Base-by-base conservation (phyloP, 2,888 invertebrate genomes). In the Mesorhabditis belari region DNA sequence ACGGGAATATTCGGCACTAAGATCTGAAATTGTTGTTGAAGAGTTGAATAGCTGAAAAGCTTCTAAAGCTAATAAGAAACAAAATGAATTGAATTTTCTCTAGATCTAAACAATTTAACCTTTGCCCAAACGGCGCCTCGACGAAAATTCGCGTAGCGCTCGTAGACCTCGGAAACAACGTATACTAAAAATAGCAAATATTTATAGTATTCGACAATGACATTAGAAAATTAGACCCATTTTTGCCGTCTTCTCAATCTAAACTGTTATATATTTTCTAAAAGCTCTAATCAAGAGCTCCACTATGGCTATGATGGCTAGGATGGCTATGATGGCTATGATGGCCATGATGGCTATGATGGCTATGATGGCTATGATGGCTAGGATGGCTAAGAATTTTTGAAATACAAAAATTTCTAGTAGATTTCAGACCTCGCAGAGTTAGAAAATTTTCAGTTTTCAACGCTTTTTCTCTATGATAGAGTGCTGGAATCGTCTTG, bases 71-170 rank as follows among this genome's bases (percentile, higher is more conserved):
- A n/a, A 21, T n/a, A n/a, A 5, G 5, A 5, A 25, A 6, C 17
- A 17, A 5, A 26, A 12, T 12, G 5, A 6, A 23, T 5, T 9
- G 24, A n/a, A 26, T 54, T 21, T 5, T 5, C 4, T 25, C 24
- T 4, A n/a, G n/a, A n/a, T n/a, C n/a, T n/a, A n/a, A n/a, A 29
- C 49, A 12, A 19, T 9, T n/a, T 26, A 4, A 56, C 60, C 59
- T 80, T 80, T 4, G 80, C 81, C 80, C 80, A 81, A 3, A 81
- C 81, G 17, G 80, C 76, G 21, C 81, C 81, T 6, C 80, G 59
- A 17, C 77, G 67, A 69, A 81, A 81, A 21, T 74, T 71, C 2
- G 74, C 69, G 60, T 81, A 81, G 6, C 79, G 64, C 63, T 81
- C 80, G 67, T 80, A 81, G 44, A 81, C 76, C 61, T 79, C 77